A percentile compares a stretch with the other conserved stretches of the same genome.
These are phyloP conservation scores for Neotoxoptera formosana DNA, from an alignment of 1,140 invertebrate genomes.

Conservation along the genomic window DNA sequence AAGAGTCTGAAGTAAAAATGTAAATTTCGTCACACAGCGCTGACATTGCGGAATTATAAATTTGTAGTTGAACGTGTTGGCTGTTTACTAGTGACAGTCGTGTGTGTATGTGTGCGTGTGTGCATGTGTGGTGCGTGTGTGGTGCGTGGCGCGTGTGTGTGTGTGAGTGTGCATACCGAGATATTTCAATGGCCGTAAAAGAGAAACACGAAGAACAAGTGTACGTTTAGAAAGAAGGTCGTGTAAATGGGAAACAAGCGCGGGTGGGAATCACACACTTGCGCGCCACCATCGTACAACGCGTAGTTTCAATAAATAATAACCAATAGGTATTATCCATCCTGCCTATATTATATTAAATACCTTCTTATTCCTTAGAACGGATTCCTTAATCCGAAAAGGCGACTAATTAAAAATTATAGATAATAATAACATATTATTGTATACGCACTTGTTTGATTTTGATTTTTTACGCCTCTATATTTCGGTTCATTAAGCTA, in stretches of 20 bases:
- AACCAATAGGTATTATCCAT: background rate
- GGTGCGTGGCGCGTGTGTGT: background rate
- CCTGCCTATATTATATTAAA: background rate
- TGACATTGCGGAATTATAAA: constrained; percentile 33
- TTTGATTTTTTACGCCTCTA: background rate
- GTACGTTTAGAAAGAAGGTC: constrained; percentile 9
- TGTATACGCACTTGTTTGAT: background rate
- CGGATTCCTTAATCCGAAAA: background rate
- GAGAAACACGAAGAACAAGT: constrained; percentile 31
- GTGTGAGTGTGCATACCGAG: background rate
- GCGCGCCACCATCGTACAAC: background rate
- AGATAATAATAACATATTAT: background rate
- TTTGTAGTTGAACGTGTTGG: constrained; percentile 8
- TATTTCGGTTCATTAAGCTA: background rate
- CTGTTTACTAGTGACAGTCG: background rate
- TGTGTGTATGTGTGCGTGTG: no score
- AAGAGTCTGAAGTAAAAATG: constrained; percentile 7
- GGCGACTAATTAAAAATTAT: background rate
- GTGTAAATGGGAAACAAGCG: background rate
- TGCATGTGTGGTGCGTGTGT: background rate
- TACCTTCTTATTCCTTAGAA: background rate
- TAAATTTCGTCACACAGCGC: background rate
- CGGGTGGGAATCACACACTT: background rate
- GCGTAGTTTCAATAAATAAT: background rate
- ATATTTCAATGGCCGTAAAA: constrained; percentile 37